A percentile compares a stretch with the other conserved stretches of the same genome.
phyloP scores from a whole-genome alignment of 1,140 invertebrate genomes.

The Drosophila asahinai region DNA sequence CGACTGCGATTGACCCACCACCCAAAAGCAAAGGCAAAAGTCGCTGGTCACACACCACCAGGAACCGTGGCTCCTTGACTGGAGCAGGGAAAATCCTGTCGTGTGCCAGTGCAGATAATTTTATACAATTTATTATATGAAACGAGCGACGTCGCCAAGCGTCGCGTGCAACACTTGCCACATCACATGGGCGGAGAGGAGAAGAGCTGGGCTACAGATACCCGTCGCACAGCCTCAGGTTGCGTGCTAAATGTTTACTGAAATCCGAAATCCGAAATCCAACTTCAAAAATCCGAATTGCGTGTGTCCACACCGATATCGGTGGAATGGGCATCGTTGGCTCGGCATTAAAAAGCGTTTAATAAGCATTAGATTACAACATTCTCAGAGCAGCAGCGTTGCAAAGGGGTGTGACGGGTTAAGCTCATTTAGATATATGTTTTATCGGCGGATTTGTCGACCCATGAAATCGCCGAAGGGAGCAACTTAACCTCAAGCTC shows the following conservation, averaged over 20 bases:
- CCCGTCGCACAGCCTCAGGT: slow-evolving; percentile 49
- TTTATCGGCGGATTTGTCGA: slow-evolving; percentile 39
- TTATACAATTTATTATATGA: slow-evolving; percentile 80
- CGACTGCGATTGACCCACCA: slow-evolving; percentile 74
- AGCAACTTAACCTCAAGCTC: slow-evolving; percentile 22
- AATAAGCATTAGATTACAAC: slow-evolving; percentile 84
- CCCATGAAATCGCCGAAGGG: slow-evolving; percentile 36
- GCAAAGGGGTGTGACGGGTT: slow-evolving; percentile 42
- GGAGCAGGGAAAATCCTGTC: slow-evolving; percentile 40
- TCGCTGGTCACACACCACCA: slow-evolving; percentile 51
- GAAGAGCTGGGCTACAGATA: slow-evolving; percentile 41
- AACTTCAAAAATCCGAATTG: slow-evolving; percentile 50
- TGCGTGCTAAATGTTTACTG: slow-evolving; percentile 79
- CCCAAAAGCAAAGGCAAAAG: slow-evolving; percentile 39
- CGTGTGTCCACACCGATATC: slow-evolving; percentile 50
- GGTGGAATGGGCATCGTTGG: slow-evolving; percentile 37
- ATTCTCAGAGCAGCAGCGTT: slow-evolving; percentile 21
- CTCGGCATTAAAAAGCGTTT: slow-evolving; percentile 79
- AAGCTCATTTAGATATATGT: slow-evolving; percentile 55
- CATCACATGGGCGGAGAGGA: slow-evolving; percentile 45
- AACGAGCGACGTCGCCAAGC: slow-evolving; percentile 53
- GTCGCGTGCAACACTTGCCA: slow-evolving; percentile 82
- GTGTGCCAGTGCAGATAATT: slow-evolving; percentile 78
- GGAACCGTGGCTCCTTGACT: background rate
- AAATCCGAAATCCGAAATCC: slow-evolving; percentile 41